A percentile compares a stretch with the other conserved stretches of the same genome.
Conservation (phyloP, 2,797 vertebrate genomes). For the Falco novaeseelandiae region DNA sequence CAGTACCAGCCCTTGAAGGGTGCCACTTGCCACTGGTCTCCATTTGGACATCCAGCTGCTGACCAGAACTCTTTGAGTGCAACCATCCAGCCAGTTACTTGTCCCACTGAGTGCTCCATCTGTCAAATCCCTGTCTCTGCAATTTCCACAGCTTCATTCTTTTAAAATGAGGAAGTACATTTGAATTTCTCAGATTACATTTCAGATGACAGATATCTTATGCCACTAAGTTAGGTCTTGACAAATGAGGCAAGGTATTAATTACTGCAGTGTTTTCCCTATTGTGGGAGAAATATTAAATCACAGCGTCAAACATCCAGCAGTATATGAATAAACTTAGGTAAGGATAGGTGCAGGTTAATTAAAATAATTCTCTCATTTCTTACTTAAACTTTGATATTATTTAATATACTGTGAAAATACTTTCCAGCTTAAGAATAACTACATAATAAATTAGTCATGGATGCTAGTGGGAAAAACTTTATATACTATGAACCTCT, state of each 20-base stretch:
- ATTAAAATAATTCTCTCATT: not conserved
- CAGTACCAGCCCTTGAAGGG: too few species aligned
- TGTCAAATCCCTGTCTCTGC: not conserved
- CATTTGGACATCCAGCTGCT: too few species aligned
- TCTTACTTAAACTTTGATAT: not conserved
- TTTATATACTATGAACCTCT: not conserved
- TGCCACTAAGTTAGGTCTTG: conserved; percentile 29
- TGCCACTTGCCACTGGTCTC: too few species aligned
- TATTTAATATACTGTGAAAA: conserved; percentile 2
- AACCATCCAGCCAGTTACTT: not conserved
- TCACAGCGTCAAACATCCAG: not conserved
- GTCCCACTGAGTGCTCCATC: rapidly evolving
- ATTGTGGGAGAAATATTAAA: conserved; percentile 59
- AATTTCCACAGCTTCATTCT: not conserved
- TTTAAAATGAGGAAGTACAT: not conserved
- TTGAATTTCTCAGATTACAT: conserved; percentile 40
- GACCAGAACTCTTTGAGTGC: too few species aligned
- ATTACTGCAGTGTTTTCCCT: conserved; percentile 55
- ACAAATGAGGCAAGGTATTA: conserved; percentile 46
- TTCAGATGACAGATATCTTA: conserved; percentile 25
- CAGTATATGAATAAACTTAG: conserved; percentile 7
- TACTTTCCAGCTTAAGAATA: not conserved
- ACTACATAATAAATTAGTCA: not conserved
- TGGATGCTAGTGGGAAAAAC: not conserved
- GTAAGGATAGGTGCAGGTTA: not conserved